Percentiles rank a stretch among this genome's conserved stretches.
These are phyloP conservation scores for Cheilosia soror DNA, from an alignment of 2,888 invertebrate genomes.

Conservation along the genomic window DNA sequence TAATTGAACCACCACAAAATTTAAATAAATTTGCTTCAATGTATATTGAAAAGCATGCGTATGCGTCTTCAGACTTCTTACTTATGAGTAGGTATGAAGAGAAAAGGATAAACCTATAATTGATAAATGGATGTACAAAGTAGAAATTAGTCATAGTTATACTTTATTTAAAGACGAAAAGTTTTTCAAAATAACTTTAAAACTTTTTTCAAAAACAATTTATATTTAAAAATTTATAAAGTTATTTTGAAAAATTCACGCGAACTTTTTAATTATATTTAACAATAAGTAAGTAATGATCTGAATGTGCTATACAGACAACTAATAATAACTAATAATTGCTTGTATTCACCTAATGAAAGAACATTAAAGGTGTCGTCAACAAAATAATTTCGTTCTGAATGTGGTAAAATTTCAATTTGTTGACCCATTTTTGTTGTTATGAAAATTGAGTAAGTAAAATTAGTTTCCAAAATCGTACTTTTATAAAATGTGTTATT, in stretches of 20 bases:
- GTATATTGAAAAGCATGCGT: slow-evolving; percentile 16
- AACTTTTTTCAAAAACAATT: no score
- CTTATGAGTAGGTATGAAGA: no score
- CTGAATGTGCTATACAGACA: no score
- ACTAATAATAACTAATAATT: no score
- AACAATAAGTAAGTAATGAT: slow-evolving; percentile 7
- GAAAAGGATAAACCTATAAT: no score
- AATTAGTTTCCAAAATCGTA: slow-evolving; percentile 10
- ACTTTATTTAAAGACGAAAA: neutral
- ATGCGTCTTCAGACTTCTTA: no score
- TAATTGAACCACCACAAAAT: slow-evolving; percentile 2
- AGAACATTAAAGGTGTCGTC: neutral
- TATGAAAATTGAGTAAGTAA: slow-evolving; percentile 19
- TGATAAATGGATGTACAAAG: neutral
- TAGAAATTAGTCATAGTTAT: no score
- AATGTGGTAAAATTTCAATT: slow-evolving; percentile 1
- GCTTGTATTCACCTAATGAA: neutral
- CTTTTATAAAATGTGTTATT: slow-evolving; percentile 18
- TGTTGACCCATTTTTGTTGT: slow-evolving; percentile 12
- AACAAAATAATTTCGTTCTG: no score
- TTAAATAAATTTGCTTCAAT: neutral
- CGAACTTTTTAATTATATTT: neutral
- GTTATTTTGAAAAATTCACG: no score
- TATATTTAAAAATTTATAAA: no score
- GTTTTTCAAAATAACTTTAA: no score